These are phyloP conservation scores for Caenorhabditis elegans DNA, from an alignment of 1,140 invertebrate species.

Conservation along the genomic window DNA sequence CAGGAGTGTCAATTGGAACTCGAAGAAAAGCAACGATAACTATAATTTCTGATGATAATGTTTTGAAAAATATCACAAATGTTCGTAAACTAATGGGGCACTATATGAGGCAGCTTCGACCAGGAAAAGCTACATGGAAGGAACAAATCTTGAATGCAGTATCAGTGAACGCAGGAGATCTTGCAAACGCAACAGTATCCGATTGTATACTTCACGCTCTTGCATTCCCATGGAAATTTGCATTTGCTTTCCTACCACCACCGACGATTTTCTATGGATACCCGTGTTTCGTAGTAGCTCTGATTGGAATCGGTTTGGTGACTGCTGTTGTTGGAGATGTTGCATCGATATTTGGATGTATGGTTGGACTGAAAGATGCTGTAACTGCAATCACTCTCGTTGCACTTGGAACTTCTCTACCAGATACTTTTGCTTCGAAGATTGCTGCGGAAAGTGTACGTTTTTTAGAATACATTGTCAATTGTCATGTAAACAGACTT, in stretches of 20 bases:
- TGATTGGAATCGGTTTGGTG: constrained; percentile 85
- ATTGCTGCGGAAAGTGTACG: constrained; percentile 77
- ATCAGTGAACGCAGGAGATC: constrained; percentile 43
- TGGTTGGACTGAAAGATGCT: constrained; percentile 87
- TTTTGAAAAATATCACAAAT: constrained; percentile 44
- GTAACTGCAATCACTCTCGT: constrained; percentile 90
- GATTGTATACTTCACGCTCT: constrained; percentile 39
- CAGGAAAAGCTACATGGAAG: constrained; percentile 39
- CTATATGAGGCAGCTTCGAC: constrained; percentile 38
- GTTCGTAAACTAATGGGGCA: constrained; percentile 40
- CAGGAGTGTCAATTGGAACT: neutral
- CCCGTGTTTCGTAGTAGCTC: constrained; percentile 87
- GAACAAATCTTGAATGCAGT: constrained; percentile 44
- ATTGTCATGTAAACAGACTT: too few relatives aligned
- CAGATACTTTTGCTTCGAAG: constrained; percentile 93
- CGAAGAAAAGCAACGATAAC: constrained; percentile 32
- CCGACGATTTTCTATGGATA: constrained; percentile 77
- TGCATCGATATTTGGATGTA: constrained; percentile 93
- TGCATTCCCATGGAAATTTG: constrained; percentile 90
- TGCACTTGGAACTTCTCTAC: constrained; percentile 60
- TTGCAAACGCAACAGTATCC: constrained; percentile 38
- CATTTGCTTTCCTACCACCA: constrained; percentile 95
- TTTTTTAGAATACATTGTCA: neutral
- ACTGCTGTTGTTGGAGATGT: constrained; percentile 94
- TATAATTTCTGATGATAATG: constrained; percentile 46